Base-by-base conservation (phyloP, 1,140 invertebrate species). In the Homalodisca vitripennis region DNA sequence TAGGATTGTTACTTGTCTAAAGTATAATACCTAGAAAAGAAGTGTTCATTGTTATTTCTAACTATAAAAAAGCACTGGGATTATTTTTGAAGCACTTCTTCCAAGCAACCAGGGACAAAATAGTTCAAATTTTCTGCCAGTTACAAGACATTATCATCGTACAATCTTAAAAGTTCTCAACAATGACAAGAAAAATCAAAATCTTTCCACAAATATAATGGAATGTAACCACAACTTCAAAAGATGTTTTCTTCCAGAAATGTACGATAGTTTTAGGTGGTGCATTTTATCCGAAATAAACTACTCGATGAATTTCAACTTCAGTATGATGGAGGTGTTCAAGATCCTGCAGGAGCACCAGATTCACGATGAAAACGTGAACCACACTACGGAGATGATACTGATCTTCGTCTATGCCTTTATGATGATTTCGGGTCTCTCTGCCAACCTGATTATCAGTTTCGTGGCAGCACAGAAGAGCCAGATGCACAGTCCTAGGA, bases 401-500 rank as follows among this genome's bases (percentile, higher is more conserved):
- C 69, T 76, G 22, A 73, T 75, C 41, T 60, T 72, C 20, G 69
- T 72, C 14, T 76, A 76, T 53, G 51, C 71, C 3, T 66, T 72
- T 14, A 65, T 76, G 1, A 73, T 76, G 57, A 71, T 70, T 1
- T 70, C 71, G 27, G 74, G 75, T 12, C 55, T 60, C 3, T 60
- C 75, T 6, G 75, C 79, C 27, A 84, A 83, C 72, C 60, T 79
- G 2, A 67, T 81, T 3, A 77, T 84, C 1, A 78, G 77, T 30
- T 78, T 79, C 65, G 79, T 82, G 63, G 77, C 81, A 2, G 80
- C 81, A 0, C 74, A 80, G 3, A 57, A 57, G 47, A 70, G 68
- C 0, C 69, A 70, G 30, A 86, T 87, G 82, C 77, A 84, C 26
- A 85, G 85, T 1, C 80, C 85, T 1, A 75, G 86, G 20, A 88